Percentiles rank a stretch among this genome's conserved stretches.
Conservation (phyloP, 2,113 vertebrate genomes). For the Girardinichthys multiradiatus region DNA sequence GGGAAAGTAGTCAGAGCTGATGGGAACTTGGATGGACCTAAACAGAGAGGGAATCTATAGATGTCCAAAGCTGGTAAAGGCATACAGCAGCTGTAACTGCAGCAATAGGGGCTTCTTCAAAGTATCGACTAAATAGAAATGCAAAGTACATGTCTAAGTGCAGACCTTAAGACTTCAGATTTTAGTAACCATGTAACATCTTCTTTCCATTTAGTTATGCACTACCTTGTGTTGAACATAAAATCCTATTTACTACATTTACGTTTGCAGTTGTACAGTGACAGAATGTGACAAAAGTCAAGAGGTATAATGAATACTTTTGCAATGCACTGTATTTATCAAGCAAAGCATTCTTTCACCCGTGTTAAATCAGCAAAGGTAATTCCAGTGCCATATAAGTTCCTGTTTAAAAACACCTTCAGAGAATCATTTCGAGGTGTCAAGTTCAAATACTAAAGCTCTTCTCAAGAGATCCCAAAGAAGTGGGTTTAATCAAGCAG, state of each 20-base stretch:
- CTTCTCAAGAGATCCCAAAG: constrained; percentile 10
- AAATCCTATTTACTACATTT: neutral
- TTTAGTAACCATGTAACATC: neutral
- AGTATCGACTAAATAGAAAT: too few species aligned
- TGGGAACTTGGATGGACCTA: too few species aligned
- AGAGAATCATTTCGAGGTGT: constrained; percentile 21
- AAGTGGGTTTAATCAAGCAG: constrained; percentile 24
- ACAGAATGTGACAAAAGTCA: neutral
- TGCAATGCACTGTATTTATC: constrained; percentile 22
- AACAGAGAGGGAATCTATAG: too few species aligned
- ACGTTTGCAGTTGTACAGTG: neutral
- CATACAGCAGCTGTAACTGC: too few species aligned
- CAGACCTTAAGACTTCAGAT: too few species aligned
- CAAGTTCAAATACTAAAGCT: constrained; percentile 13
- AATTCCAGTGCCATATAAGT: neutral
- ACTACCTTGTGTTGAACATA: neutral
- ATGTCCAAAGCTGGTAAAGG: too few species aligned
- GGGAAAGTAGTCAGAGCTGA: too few species aligned
- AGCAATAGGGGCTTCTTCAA: too few species aligned
- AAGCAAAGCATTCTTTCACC: constrained; percentile 23
- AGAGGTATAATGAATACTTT: neutral
- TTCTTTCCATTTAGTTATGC: neutral
- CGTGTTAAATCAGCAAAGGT: constrained; percentile 22
- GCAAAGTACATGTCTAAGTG: too few species aligned
- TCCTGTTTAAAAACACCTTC: constrained; percentile 7